Evolutionary conservation across 2,113 vertebrate species (phyloP).

Genomic region (Nibea albiflora): DNA sequence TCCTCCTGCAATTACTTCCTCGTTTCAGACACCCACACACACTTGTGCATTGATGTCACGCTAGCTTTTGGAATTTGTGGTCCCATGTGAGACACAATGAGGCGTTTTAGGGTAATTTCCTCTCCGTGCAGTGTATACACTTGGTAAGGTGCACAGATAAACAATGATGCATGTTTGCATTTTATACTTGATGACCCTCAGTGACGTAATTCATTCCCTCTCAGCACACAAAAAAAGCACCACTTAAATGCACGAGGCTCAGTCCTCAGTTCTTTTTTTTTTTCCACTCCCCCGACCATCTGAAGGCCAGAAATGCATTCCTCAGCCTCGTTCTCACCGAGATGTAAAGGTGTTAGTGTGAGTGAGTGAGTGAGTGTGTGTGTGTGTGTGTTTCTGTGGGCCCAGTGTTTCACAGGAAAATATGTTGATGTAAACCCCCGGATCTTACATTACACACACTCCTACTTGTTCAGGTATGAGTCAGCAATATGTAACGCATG

Average conservation of each 20-base stretch:
- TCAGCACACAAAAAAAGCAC: conserved; percentile 10
- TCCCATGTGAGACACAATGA: conserved; percentile 36
- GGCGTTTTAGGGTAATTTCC: conserved; percentile 46
- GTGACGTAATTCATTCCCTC: conserved; percentile 44
- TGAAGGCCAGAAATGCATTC: conserved; percentile 70
- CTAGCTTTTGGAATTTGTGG: conserved; percentile 28
- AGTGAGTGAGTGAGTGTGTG: conserved; percentile 12
- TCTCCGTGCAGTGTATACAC: conserved; percentile 28
- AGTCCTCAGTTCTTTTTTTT: conserved; percentile 9
- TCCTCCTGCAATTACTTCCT: conserved; percentile 5
- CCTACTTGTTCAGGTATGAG: not conserved
- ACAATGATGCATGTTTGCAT: conserved; percentile 33
- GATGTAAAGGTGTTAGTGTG: conserved; percentile 45
- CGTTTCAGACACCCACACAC: conserved; percentile 1
- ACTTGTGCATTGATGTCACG: conserved; percentile 11
- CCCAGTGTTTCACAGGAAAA: not conserved
- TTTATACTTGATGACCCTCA: conserved; percentile 7
- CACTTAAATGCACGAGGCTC: conserved; percentile 2
- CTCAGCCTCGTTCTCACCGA: conserved; percentile 56
- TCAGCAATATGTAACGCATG: not conserved
- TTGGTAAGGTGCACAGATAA: conserved; percentile 28
- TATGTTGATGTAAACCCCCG: not conserved
- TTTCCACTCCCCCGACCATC: conserved; percentile 18
- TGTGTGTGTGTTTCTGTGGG: not conserved
- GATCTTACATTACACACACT: not conserved